Evolutionary conservation across 2,113 vertebrate genomes (phyloP).

Genomic region (Rallus limicola): DNA sequence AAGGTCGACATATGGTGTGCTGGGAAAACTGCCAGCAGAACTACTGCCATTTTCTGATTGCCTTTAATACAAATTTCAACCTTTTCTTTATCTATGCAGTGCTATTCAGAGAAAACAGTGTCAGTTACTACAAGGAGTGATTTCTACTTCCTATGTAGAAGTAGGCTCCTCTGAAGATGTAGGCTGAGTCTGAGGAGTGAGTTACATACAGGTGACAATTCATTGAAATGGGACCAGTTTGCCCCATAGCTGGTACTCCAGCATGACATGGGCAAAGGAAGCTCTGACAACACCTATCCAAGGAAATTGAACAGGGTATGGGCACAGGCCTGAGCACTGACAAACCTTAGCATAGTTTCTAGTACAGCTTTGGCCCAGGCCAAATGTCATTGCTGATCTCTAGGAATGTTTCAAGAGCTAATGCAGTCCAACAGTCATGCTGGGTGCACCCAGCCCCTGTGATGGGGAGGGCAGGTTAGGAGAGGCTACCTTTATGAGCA

Average conservation of each 20-base stretch:
- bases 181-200: neutral
- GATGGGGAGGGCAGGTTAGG: neutral
- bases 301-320: neutral
- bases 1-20: slow-evolving; percentile 37
- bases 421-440: neutral
- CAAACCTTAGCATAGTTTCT: neutral
- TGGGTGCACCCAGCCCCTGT: neutral
- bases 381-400: neutral
- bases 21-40: slow-evolving; percentile 36
- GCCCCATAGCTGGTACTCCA: neutral
- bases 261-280: neutral
- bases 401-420: neutral
- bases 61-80: slow-evolving; percentile 33
- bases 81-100: neutral
- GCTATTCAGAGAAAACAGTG: neutral
- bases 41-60: neutral
- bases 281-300: neutral
- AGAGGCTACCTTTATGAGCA: neutral
- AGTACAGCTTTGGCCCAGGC: neutral
- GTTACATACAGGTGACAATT: neutral
- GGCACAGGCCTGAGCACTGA: neutral
- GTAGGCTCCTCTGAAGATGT: neutral
- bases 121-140: neutral
- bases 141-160: neutral
- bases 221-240: neutral